Evolutionary conservation across 2,888 invertebrate genomes (phyloP).

Genomic region (Drepana falcataria): DNA sequence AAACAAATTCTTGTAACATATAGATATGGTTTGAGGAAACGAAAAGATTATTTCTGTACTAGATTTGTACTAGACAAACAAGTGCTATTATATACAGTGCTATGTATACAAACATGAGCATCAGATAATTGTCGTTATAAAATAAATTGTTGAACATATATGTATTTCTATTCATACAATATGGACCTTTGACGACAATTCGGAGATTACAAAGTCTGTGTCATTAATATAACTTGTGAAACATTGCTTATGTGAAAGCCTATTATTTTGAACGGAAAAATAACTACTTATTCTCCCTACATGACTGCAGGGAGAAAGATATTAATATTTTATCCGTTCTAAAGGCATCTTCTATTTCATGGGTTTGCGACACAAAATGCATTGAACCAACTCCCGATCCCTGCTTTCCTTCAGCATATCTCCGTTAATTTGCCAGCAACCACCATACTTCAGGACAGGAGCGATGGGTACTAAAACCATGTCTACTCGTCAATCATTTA

Average conservation of each 20-base stretch:
- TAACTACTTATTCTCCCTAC: not conserved
- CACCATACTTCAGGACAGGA: slow-evolving; percentile 11
- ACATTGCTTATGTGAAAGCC: not conserved
- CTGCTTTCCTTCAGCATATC: not conserved
- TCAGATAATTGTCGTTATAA: not conserved
- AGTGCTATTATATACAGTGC: not conserved
- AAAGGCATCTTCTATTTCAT: not conserved
- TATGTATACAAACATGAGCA: not conserved
- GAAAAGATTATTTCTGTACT: not conserved
- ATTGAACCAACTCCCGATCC: too few species aligned
- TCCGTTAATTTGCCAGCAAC: not conserved
- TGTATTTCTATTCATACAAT: slow-evolving; percentile 1
- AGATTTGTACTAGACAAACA: not conserved
- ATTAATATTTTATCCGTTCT: not conserved
- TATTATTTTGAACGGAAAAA: not conserved
- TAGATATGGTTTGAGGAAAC: not conserved
- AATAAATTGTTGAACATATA: not conserved
- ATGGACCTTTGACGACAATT: not conserved
- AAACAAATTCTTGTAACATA: not conserved
- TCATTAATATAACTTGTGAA: too few species aligned
- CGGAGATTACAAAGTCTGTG: not conserved
- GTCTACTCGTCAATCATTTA: slow-evolving; percentile 52
- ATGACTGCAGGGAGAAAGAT: not conserved
- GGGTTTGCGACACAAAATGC: not conserved
- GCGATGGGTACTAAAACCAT: slow-evolving; percentile 37